phyloP scores from a whole-genome alignment of 2,888 invertebrate genomes.

The Synanthedon formicaeformis region DNA sequence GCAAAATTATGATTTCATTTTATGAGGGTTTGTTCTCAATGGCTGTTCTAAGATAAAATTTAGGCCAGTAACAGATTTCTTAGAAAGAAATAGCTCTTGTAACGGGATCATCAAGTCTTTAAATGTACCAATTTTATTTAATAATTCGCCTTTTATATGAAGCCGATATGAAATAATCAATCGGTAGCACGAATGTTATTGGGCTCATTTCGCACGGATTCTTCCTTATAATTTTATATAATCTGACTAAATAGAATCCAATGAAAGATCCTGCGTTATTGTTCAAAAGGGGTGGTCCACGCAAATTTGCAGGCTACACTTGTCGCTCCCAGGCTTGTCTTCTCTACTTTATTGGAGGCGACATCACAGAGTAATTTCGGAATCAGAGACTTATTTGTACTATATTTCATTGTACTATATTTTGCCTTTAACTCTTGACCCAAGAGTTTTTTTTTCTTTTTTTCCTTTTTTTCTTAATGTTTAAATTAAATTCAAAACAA shows the following conservation, averaged over 20 bases:
- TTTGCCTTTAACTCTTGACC: too few relatives aligned
- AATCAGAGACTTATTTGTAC: not conserved
- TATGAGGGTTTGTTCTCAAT: too few relatives aligned
- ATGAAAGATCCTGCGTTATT: slow-evolving; percentile 14
- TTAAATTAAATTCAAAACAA: too few relatives aligned
- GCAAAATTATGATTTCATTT: too few relatives aligned
- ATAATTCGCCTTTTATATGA: not conserved
- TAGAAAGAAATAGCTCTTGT: not conserved
- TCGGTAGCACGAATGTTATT: slow-evolving; percentile 9
- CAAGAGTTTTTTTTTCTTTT: too few relatives aligned
- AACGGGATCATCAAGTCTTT: not conserved
- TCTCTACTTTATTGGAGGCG: slow-evolving; percentile 4
- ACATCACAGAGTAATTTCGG: slow-evolving; percentile 1
- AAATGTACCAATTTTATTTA: not conserved
- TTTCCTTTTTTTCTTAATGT: too few relatives aligned
- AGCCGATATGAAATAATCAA: slow-evolving; percentile 3
- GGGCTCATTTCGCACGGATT: not conserved
- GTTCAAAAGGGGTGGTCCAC: slow-evolving; percentile 22
- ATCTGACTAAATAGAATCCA: slow-evolving; percentile 11
- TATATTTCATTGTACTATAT: too few relatives aligned
- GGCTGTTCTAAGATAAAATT: too few relatives aligned
- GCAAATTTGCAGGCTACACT: slow-evolving; percentile 8
- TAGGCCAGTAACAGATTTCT: too few relatives aligned
- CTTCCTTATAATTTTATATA: not conserved
- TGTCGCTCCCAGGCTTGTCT: slow-evolving; percentile 8